Evolutionary conservation across 2,113 vertebrate genomes (phyloP), one percentile per base, ranked within the genome.

Genomic region (Phylloscopus whistleri): DNA sequence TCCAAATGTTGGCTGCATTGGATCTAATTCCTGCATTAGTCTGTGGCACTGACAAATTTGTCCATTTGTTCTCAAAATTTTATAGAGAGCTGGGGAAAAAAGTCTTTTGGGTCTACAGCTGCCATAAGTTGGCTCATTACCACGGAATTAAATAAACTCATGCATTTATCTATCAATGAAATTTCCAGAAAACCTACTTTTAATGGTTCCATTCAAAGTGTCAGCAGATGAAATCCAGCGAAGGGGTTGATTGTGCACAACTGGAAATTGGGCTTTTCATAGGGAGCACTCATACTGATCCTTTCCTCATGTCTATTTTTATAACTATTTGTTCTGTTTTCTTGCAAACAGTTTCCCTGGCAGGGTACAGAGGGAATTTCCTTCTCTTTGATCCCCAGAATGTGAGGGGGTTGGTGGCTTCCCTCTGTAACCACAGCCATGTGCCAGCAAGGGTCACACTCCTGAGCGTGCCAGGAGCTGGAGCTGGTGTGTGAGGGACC

Each of bases 401-500:
- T 39, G 62, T 5, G 6, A 19, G 69, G 13, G 49, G 51, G 20
- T 58, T 48, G 9, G 60, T 24, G 96, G 87, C 93, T 92, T 90
- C 83, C 90, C 91, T n/a, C 58, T 52, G 90, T 91, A 92, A 84
- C 63, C 60, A 91, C 89, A 89, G 81, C 91, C 90, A 2, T 51
- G 90, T 33, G 48, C 33, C 60, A 49, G 62, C 4, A 0, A 76
- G 62, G 18, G 46, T 52, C 46, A 27, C 62, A 19, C 26, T 52
- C 37, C 80, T 72, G 48, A 31, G 68, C 1, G 1, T 91, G 95
- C 96, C 97, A 97, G 22, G 30, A 90, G 95, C 96, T 94, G 93
- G 84, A 74, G 81, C 80, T 89, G 87, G 35, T 70, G 95, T 88
- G 94, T 78, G 92, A 94, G 95, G 33, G 46, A n/a, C 95, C 92